These are phyloP conservation scores for Lemur catta DNA, from an alignment of 2,797 vertebrate genomes.

Conservation along the genomic window DNA sequence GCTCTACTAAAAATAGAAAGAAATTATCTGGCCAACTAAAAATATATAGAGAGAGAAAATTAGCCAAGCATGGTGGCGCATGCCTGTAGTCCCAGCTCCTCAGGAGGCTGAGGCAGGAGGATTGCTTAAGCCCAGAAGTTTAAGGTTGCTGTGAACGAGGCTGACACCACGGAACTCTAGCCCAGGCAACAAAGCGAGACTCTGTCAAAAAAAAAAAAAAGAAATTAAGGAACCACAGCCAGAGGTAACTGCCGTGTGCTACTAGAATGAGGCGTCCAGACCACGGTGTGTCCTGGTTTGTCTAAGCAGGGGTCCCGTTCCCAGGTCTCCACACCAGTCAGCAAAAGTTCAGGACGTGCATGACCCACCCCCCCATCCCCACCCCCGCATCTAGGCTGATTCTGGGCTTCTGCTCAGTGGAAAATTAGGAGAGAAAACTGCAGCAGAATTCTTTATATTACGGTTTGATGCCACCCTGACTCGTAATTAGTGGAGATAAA, in stretches of 20 bases:
- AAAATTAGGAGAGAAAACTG: neutral
- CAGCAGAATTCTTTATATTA: neutral
- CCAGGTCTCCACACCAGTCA: neutral
- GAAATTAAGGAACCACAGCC: neutral
- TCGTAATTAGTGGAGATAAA: neutral
- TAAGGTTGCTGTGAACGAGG: too few relatives aligned
- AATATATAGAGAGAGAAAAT: too few relatives aligned
- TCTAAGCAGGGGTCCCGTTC: neutral
- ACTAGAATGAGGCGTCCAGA: accelerated
- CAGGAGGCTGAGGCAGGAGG: too few relatives aligned
- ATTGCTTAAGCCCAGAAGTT: too few relatives aligned
- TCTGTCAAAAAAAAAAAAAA: neutral
- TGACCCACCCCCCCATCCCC: too few relatives aligned
- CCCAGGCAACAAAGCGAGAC: too few relatives aligned
- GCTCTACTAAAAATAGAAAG: too few relatives aligned
- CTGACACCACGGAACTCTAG: too few relatives aligned
- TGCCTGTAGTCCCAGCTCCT: too few relatives aligned
- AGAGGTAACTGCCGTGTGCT: neutral
- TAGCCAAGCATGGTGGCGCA: too few relatives aligned
- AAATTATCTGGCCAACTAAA: too few relatives aligned
- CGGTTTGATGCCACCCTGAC: neutral
- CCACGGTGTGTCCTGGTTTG: accelerated
- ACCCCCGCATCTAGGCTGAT: neutral
- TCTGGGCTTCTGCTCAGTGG: neutral
- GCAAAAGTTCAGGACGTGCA: neutral